Conservation (phyloP, 2,888 invertebrate species). For the Zootermopsis nevadensis region DNA sequence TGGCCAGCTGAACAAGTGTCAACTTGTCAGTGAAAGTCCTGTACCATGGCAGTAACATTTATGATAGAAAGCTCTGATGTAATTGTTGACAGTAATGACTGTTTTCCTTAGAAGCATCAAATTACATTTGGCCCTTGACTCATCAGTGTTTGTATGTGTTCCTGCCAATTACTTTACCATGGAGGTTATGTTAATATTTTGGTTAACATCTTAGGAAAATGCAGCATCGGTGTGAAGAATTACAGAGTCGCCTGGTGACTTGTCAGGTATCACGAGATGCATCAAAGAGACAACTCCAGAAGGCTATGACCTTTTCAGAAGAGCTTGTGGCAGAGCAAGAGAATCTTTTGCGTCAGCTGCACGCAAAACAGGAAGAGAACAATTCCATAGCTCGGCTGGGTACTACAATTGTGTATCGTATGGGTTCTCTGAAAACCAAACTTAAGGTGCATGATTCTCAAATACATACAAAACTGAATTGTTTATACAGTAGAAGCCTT, state of each 20-base stretch:
- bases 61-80: too few relatives aligned
- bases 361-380: slow-evolving; percentile 58
- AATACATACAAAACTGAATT: too few relatives aligned
- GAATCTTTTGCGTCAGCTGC: slow-evolving; percentile 61
- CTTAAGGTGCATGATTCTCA: slow-evolving; percentile 61
- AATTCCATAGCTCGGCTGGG: slow-evolving; percentile 64
- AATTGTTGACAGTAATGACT: too few relatives aligned
- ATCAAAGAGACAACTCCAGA: slow-evolving; percentile 66
- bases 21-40: too few relatives aligned
- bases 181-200: too few relatives aligned
- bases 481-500: too few relatives aligned
- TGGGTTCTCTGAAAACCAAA: slow-evolving; percentile 66
- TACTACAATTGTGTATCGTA: slow-evolving; percentile 65
- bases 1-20: too few relatives aligned
- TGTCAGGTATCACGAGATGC: slow-evolving; percentile 66
- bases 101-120: too few relatives aligned
- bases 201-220: slow-evolving; percentile 60
- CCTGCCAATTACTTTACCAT: too few relatives aligned
- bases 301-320: slow-evolving; percentile 67
- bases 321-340: slow-evolving; percentile 68
- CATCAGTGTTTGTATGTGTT: too few relatives aligned
- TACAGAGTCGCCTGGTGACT: slow-evolving; percentile 64
- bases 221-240: slow-evolving; percentile 63
- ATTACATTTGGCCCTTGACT: too few relatives aligned
- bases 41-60: too few relatives aligned